Conservation (phyloP, 2,888 invertebrate genomes). For the Acleris literana region DNA sequence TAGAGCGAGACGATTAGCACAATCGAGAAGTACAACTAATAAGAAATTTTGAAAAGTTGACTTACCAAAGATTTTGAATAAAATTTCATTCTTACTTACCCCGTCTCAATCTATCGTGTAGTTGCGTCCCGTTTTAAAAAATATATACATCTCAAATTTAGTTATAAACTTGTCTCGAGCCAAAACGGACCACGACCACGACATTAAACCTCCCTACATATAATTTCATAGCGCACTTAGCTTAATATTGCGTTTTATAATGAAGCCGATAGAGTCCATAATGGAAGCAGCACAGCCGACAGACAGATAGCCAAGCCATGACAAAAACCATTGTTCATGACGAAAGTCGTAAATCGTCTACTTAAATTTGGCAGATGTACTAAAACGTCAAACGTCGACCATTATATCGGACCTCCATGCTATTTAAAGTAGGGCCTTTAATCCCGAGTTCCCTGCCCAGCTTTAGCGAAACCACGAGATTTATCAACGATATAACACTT, state of each 20-base stretch:
- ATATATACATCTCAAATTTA: background rate
- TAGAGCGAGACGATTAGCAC: background rate
- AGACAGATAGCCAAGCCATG: background rate
- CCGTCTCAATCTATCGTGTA: background rate
- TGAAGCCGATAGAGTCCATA: constrained; percentile 15
- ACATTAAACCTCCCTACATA: background rate
- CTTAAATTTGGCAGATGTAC: too few relatives aligned
- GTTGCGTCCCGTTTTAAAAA: background rate
- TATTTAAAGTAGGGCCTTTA: too few relatives aligned
- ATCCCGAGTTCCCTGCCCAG: background rate
- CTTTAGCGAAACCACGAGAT: constrained; percentile 16
- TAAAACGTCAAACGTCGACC: too few relatives aligned
- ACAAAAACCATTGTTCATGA: too few relatives aligned
- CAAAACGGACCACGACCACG: too few relatives aligned
- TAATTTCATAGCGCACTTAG: background rate
- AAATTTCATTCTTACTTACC: background rate
- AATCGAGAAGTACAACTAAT: too few relatives aligned
- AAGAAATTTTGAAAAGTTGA: too few relatives aligned
- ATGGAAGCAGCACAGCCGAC: constrained; percentile 1
- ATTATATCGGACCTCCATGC: too few relatives aligned
- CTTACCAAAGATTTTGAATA: too few relatives aligned
- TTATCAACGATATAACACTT: constrained; percentile 8
- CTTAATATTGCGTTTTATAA: constrained; percentile 5
- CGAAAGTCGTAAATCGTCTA: too few relatives aligned
- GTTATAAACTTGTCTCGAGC: too few relatives aligned